A percentile compares a stretch with the other conserved stretches of the same genome.
Evolutionary conservation across 2,888 invertebrate genomes (phyloP).

Genomic region (Epirrita christyi): DNA sequence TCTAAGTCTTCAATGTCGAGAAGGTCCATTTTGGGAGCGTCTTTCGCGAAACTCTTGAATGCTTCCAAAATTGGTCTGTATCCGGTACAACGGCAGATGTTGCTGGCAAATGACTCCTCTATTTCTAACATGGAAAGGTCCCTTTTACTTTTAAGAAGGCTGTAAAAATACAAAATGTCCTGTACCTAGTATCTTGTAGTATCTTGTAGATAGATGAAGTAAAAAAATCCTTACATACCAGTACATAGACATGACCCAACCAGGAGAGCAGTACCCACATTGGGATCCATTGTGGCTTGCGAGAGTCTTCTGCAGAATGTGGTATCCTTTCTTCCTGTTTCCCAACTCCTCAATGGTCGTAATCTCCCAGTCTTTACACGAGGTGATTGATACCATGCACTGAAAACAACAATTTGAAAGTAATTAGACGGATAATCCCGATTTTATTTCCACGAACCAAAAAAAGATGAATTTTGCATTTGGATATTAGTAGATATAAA

Average conservation of each 20-base stretch:
- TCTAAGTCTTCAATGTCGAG: constrained; percentile 59
- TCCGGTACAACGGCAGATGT: constrained; percentile 90
- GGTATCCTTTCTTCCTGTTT: constrained; percentile 84
- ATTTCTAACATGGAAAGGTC: constrained; percentile 84
- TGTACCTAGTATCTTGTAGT: not conserved
- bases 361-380: constrained; percentile 86
- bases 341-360: constrained; percentile 90
- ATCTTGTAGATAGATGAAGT: not conserved
- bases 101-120: constrained; percentile 89
- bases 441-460: too few species aligned
- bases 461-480: too few species aligned
- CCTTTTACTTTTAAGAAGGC: constrained; percentile 66
- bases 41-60: constrained; percentile 85
- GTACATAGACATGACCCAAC: constrained; percentile 68
- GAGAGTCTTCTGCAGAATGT: constrained; percentile 85
- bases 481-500: too few species aligned
- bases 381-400: constrained; percentile 81
- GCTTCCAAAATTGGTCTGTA: constrained; percentile 87
- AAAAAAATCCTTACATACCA: constrained; percentile 46
- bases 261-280: constrained; percentile 86
- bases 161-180: constrained; percentile 43
- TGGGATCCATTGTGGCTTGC: constrained; percentile 87
- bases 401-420: constrained; percentile 38
- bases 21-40: constrained; percentile 56
- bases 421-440: too few species aligned